A percentile compares a stretch with the other conserved stretches of the same genome.
Evolutionary conservation across 2,888 invertebrate genomes (phyloP).

Genomic region (Drosophila melanosoma): DNA sequence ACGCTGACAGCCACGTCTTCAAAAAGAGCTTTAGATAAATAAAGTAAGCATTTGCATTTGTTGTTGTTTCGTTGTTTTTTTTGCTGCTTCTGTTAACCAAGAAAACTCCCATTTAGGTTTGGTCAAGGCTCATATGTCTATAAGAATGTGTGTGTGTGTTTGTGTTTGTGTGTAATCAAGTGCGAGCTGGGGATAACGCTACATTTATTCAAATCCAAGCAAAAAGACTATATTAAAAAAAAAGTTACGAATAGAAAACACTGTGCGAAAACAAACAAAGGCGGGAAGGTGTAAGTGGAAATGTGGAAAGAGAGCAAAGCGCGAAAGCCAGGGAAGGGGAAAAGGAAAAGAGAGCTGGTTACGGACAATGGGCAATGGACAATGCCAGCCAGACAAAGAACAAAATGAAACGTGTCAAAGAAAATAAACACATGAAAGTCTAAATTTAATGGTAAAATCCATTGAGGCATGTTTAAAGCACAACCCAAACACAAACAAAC

Average conservation of each 20-base stretch:
- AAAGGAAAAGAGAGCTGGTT: conserved; percentile 1
- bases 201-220: conserved; percentile 75
- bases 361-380: conserved; percentile 27
- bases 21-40: conserved; percentile 28
- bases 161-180: conserved; percentile 42
- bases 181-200: conserved; percentile 46
- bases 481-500: conserved; percentile 28
- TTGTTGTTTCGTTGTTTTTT: conserved; percentile 4
- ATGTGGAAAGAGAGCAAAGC: neutral
- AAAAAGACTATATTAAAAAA: conserved; percentile 77
- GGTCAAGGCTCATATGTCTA: conserved; percentile 43
- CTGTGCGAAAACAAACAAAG: conserved; percentile 5
- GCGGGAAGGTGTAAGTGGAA: conserved; percentile 2
- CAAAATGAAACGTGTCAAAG: conserved; percentile 69
- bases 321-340: neutral
- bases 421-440: conserved; percentile 79
- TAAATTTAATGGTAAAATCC: conserved; percentile 74
- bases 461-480: conserved; percentile 69
- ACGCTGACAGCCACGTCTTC: conserved; percentile 16
- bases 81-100: conserved; percentile 39
- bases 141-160: neutral
- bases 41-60: conserved; percentile 35
- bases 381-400: conserved; percentile 61
- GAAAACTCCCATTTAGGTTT: conserved; percentile 66
- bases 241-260: conserved; percentile 50